phyloP scores from a whole-genome alignment of 2,113 vertebrate species.

The Nestor notabilis region DNA sequence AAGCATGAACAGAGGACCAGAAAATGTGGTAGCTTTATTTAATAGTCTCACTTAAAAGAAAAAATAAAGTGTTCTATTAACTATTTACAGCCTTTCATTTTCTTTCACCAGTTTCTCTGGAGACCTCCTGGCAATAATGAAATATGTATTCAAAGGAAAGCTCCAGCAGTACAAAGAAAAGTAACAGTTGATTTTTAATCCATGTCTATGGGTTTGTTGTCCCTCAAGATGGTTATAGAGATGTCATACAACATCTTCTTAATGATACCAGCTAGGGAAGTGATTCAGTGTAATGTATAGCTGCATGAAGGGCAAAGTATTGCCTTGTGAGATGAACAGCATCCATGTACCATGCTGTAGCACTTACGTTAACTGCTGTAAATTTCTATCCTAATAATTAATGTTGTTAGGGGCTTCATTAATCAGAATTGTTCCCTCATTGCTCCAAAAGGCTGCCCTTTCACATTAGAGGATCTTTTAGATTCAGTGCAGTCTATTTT shows the following conservation, averaged over 20 bases:
- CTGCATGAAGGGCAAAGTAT: background rate
- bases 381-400: background rate
- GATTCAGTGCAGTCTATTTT: background rate
- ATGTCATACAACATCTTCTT: background rate
- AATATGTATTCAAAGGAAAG: constrained; percentile 26
- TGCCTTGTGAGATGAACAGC: background rate
- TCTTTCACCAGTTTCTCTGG: background rate
- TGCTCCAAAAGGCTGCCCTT: background rate
- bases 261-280: background rate
- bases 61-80: constrained; percentile 52
- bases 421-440: background rate
- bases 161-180: background rate
- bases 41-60: constrained; percentile 57
- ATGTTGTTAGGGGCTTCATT: background rate
- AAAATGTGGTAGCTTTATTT: constrained; percentile 55
- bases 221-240: background rate
- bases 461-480: background rate
- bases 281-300: background rate
- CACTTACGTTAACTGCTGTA: background rate
- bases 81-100: constrained; percentile 59
- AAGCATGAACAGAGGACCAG: constrained; percentile 47
- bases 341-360: rapidly evolving
- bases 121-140: constrained; percentile 49
- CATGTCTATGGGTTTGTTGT: background rate
- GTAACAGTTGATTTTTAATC: background rate